phyloP scores from a whole-genome alignment of 2,888 invertebrate species.

The Bruchidius siliquastri region DNA sequence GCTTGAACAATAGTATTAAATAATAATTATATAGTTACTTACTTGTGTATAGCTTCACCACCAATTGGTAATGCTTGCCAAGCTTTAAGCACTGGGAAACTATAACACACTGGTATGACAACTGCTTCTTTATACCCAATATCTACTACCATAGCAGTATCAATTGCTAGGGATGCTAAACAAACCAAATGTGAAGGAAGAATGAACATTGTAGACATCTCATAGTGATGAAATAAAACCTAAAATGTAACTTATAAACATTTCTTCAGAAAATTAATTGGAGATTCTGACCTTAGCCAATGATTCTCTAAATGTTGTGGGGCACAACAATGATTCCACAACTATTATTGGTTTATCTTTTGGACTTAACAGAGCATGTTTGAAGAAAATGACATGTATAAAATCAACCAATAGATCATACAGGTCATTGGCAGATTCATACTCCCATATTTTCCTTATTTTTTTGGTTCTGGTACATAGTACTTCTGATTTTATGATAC shows the following conservation, averaged over 20 bases:
- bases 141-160: conserved; percentile 80
- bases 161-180: conserved; percentile 75
- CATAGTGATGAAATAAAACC: conserved; percentile 81
- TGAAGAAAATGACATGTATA: conserved; percentile 82
- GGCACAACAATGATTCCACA: conserved; percentile 84
- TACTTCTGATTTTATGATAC: conserved; percentile 77
- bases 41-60: conserved; percentile 65
- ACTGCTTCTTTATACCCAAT: conserved; percentile 82
- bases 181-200: conserved; percentile 82
- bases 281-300: conserved; percentile 67
- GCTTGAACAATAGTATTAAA: too few relatives aligned
- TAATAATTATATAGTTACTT: conserved; percentile 22
- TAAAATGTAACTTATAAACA: conserved; percentile 17
- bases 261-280: conserved; percentile 1
- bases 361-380: conserved; percentile 87
- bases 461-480: conserved; percentile 61
- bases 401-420: conserved; percentile 85
- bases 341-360: conserved; percentile 89
- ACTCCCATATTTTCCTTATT: conserved; percentile 61
- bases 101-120: conserved; percentile 80
- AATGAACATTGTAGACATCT: conserved; percentile 61
- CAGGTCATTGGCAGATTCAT: conserved; percentile 62
- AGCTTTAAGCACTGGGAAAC: conserved; percentile 78
- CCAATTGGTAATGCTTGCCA: conserved; percentile 80
- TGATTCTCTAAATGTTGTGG: conserved; percentile 76